Evolutionary conservation across 1,140 invertebrate genomes (phyloP), one percentile per base, ranked within the genome.

Genomic region (Pantala flavescens): DNA sequence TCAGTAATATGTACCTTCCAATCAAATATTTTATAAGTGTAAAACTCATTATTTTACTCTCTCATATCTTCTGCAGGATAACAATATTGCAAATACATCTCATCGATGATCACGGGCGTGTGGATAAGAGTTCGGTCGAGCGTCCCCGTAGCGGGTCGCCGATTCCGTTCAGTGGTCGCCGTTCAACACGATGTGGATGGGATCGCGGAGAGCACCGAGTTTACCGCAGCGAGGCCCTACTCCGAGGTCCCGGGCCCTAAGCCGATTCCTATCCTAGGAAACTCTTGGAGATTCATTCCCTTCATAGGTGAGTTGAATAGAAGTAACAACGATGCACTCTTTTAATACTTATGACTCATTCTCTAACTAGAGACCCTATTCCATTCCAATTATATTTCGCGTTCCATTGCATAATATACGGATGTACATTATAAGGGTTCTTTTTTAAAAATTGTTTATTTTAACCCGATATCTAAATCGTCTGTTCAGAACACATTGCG

Each of bases 161-260:
- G 49, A 3, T 63, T 63, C 49, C 49, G 49, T 12, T 63, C 49
- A 16, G 49, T 63, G 49, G 12, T 63, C 16, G 49, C 49, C 49
- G 49, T 21, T 1, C 16, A 19, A 5, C 49, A 63, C 5, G 49
- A 63, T 5, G 49, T 63, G 5, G 49, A 63, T 21, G n/a, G 49
- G 5, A 9, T 36, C 28, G 28, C 28, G 28, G 49, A 63, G n/a
- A 63, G 16, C n/a, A 63, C 49, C 2, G 49, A 63, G 16, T 19
- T 63, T 21, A 12, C 49, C 49, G 5, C 49, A 3, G 75, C 73
- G 21, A 42, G 42, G 49, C 73, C 74, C 14, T 77, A 70, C 70
- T 63, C 24, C 16, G 75, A 77, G 21, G 73, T 77, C 43, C 76
- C 76, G 0, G 76, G 76, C n/a, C 76, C 76, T 10, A 77, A 74